Conservation (phyloP, 2,113 vertebrate genomes). For the Erpornis zantholeuca region DNA sequence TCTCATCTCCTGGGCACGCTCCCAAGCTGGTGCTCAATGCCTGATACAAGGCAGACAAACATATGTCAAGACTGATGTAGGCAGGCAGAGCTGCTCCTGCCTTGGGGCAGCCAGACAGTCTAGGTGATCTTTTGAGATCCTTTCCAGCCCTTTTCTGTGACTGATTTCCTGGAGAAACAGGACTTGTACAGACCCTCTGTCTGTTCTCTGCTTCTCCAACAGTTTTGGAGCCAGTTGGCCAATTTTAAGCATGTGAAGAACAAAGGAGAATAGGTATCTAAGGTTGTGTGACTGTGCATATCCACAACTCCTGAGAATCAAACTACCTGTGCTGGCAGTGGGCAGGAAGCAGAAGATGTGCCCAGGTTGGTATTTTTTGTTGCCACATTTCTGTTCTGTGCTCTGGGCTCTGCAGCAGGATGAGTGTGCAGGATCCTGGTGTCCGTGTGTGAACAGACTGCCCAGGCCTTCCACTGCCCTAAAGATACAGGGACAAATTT, state of each 20-base stretch:
- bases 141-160: not conserved
- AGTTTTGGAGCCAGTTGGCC: not conserved
- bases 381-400: not conserved
- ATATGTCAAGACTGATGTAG: constrained; percentile 10
- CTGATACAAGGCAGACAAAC: constrained; percentile 4
- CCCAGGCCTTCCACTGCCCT: not conserved
- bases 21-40: not conserved
- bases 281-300: not conserved
- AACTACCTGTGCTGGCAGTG: not conserved
- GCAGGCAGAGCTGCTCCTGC: not conserved
- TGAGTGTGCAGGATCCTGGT: not conserved
- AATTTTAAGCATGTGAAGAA: not conserved
- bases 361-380: not conserved
- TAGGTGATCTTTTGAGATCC: not conserved
- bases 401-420: not conserved
- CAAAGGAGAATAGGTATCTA: not conserved
- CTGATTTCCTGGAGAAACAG: not conserved
- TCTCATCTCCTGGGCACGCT: not conserved
- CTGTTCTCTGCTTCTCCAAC: not conserved
- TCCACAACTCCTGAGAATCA: not conserved
- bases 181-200: not conserved
- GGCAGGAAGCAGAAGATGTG: not conserved
- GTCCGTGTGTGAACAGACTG: not conserved
- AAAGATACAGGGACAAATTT: not conserved
- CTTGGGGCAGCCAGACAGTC: not conserved